Evolutionary conservation across 2,113 vertebrate genomes (phyloP).

Genomic region (Zosterops japonicus): DNA sequence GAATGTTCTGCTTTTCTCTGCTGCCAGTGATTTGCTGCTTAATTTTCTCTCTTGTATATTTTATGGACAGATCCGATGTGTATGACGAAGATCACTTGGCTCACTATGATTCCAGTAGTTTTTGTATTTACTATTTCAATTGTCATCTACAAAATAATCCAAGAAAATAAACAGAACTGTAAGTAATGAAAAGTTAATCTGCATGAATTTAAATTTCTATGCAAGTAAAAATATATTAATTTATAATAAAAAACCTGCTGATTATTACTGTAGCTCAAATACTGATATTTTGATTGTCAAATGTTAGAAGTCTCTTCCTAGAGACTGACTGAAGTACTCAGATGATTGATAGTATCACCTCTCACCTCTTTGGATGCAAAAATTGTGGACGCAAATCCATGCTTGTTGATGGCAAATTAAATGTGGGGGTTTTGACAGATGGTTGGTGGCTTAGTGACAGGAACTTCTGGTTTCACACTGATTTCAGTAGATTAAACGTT

Average conservation of each 20-base stretch:
- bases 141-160: conserved; percentile 60
- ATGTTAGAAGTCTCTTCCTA: neutral
- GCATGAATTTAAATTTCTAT: neutral
- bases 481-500: neutral
- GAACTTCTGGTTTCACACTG: neutral
- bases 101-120: conserved; percentile 67
- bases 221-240: neutral
- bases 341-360: neutral
- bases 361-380: neutral
- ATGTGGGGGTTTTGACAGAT: accelerated
- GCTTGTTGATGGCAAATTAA: neutral
- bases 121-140: conserved; percentile 55
- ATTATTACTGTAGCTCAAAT: neutral
- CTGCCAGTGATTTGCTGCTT: neutral
- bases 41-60: conserved; percentile 19
- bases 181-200: conserved; percentile 44
- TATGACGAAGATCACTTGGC: conserved; percentile 66
- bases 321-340: neutral
- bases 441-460: neutral
- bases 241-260: neutral
- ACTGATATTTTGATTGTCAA: neutral
- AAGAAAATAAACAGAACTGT: conserved; percentile 59
- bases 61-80: conserved; percentile 66
- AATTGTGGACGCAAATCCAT: neutral
- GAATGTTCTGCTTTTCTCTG: neutral